These are phyloP conservation scores for Agapornis roseicollis DNA, from an alignment of 2,113 vertebrate genomes.

Conservation along the genomic window DNA sequence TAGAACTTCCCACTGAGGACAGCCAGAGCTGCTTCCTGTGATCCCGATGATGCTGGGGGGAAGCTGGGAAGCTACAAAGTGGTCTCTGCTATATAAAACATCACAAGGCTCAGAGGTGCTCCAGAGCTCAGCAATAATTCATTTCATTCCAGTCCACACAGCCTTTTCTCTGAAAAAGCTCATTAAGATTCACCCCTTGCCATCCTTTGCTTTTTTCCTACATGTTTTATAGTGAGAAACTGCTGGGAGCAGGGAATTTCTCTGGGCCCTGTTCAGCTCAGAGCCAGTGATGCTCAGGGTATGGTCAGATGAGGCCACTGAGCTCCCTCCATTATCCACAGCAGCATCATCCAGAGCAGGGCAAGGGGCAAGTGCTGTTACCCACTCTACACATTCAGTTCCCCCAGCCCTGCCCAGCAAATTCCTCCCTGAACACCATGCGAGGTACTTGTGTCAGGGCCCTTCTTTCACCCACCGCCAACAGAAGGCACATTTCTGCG, in stretches of 20 bases:
- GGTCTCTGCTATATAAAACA: not conserved
- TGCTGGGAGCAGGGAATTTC: not conserved
- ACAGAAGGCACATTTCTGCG: not conserved
- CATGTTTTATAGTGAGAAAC: not conserved
- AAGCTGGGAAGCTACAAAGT: not conserved
- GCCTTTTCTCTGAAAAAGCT: not conserved
- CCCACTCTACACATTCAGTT: fast-evolving
- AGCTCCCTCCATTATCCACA: not conserved
- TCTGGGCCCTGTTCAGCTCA: not conserved
- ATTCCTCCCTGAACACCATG: fast-evolving
- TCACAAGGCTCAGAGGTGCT: not conserved
- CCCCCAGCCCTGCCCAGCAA: not conserved
- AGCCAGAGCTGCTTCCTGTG: not conserved
- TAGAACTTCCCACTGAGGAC: not conserved
- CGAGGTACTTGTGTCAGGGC: not conserved
- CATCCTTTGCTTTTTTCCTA: not conserved
- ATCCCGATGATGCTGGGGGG: not conserved
- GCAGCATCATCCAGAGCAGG: not conserved
- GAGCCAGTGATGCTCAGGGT: not conserved
- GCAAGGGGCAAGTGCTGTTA: not conserved
- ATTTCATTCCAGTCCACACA: not conserved
- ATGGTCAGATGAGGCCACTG: not conserved
- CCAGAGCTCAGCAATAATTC: not conserved
- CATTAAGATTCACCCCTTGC: not conserved
- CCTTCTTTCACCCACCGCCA: not conserved